A percentile compares a stretch with the other conserved stretches of the same genome.
Conservation (phyloP, 2,797 vertebrate genomes). For the Centroberyx gerrardi region DNA sequence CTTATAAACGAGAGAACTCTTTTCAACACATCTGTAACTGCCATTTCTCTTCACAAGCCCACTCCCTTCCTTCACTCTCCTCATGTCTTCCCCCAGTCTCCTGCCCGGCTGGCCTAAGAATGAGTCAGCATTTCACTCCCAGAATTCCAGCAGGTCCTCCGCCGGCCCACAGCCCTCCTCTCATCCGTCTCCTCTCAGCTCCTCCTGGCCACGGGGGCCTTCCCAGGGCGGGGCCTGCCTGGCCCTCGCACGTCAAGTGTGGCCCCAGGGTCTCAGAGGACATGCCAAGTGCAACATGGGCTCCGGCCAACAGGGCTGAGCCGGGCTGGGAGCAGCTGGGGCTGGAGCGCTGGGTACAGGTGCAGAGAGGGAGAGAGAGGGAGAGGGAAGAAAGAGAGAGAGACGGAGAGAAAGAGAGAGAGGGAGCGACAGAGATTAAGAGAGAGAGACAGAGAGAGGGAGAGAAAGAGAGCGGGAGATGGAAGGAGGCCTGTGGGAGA, state of each 20-base stretch:
- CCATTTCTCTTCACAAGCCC: conserved; percentile 29
- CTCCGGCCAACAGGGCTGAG: conserved; percentile 76
- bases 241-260: conserved; percentile 83
- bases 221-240: conserved; percentile 75
- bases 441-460: conserved; percentile 9
- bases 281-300: conserved; percentile 89
- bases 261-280: conserved; percentile 84
- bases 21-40: conserved; percentile 34
- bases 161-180: conserved; percentile 68
- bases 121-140: conserved; percentile 76
- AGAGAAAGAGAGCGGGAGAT: conserved; percentile 45
- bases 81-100: conserved; percentile 29
- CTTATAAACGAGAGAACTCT: conserved; percentile 7
- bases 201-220: conserved; percentile 76
- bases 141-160: conserved; percentile 72
- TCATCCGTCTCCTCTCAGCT: conserved; percentile 69
- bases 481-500: conserved; percentile 79
- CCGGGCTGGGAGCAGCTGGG: conserved; percentile 82
- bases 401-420: conserved; percentile 27
- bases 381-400: conserved; percentile 20
- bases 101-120: conserved; percentile 47
- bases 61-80: not conserved
- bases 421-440: not conserved
- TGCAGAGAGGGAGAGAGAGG: conserved; percentile 75
- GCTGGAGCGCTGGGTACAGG: conserved; percentile 82